These are phyloP conservation scores for Iselma pallidipennis DNA, from an alignment of 2,888 invertebrate species.

Conservation along the genomic window DNA sequence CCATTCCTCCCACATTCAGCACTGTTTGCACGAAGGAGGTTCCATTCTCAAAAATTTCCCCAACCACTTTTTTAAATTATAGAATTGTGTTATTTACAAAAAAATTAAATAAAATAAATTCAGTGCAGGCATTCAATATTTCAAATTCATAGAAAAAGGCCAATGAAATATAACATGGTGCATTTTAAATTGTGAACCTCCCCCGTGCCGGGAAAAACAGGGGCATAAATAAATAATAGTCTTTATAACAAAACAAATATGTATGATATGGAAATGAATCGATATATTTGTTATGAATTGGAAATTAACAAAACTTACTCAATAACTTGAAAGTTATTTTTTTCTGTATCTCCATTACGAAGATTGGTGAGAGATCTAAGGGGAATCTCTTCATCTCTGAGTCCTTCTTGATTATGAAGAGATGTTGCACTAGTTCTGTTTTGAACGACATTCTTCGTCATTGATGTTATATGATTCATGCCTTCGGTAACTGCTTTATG, in stretches of 20 bases:
- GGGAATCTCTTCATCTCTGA: conserved; percentile 73
- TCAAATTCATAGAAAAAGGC: neutral
- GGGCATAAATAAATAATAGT: conserved; percentile 11
- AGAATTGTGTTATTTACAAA: neutral
- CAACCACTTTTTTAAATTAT: conserved; percentile 8
- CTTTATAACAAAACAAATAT: neutral
- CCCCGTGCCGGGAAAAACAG: conserved; percentile 18
- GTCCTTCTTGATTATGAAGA: conserved; percentile 48
- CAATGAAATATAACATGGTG: conserved; percentile 8
- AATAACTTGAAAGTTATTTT: conserved; percentile 69
- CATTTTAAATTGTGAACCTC: conserved; percentile 22
- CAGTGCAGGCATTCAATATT: conserved; percentile 2
- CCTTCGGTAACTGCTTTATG: conserved; percentile 60
- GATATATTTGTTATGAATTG: conserved; percentile 1
- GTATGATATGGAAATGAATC: neutral
- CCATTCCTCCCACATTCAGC: conserved; percentile 26
- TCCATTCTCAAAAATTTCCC: neutral
- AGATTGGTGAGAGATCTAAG: conserved; percentile 69
- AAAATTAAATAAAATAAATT: neutral
- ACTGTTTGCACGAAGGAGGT: conserved; percentile 25
- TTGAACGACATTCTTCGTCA: conserved; percentile 55
- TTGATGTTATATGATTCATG: conserved; percentile 63
- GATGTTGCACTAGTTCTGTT: conserved; percentile 50
- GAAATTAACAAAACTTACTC: conserved; percentile 64
- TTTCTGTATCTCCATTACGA: conserved; percentile 68